Percentiles rank a stretch among this genome's conserved stretches.
Evolutionary conservation across 2,888 invertebrate species (phyloP).

Genomic region (Pemphredon lugubris): DNA sequence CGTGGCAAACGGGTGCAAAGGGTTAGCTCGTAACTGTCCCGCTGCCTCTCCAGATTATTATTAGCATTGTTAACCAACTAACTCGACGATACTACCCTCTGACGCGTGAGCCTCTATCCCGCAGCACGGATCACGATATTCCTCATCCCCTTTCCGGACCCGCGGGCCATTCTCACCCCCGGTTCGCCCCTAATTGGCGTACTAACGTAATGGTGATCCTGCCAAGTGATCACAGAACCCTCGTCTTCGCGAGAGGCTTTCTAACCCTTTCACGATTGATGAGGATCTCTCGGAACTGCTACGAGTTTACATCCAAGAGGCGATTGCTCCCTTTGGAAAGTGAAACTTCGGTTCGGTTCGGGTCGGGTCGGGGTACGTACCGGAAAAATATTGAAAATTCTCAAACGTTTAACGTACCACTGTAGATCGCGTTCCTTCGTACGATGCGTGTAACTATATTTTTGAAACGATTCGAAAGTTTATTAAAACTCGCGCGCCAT

Average conservation of each 20-base stretch:
- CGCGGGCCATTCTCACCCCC: slow-evolving; percentile 68
- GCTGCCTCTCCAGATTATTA: slow-evolving; percentile 72
- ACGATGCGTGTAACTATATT: too few species aligned
- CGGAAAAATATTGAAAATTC: too few species aligned
- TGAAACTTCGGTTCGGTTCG: too few species aligned
- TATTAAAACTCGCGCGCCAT: too few species aligned
- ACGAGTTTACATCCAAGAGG: slow-evolving; percentile 47
- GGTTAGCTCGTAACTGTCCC: slow-evolving; percentile 57
- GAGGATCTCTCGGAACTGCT: slow-evolving; percentile 55
- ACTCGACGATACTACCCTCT: slow-evolving; percentile 71
- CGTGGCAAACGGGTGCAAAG: slow-evolving; percentile 50
- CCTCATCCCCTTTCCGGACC: slow-evolving; percentile 68
- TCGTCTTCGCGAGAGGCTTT: slow-evolving; percentile 54
- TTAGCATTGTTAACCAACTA: slow-evolving; percentile 80
- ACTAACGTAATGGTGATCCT: slow-evolving; percentile 70
- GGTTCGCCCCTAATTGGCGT: slow-evolving; percentile 70
- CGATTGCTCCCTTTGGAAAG: slow-evolving; percentile 33
- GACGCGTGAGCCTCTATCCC: slow-evolving; percentile 66
- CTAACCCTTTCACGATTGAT: slow-evolving; percentile 64
- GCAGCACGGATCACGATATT: slow-evolving; percentile 66
- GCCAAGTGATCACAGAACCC: slow-evolving; percentile 70
- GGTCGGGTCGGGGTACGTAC: too few species aligned
- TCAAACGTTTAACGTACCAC: too few species aligned
- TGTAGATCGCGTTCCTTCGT: too few species aligned
- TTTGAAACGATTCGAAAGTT: too few species aligned